Evolutionary conservation across 2,797 vertebrate species (phyloP), one percentile per base, ranked within the genome.

Genomic region (Miichthys miiuy): DNA sequence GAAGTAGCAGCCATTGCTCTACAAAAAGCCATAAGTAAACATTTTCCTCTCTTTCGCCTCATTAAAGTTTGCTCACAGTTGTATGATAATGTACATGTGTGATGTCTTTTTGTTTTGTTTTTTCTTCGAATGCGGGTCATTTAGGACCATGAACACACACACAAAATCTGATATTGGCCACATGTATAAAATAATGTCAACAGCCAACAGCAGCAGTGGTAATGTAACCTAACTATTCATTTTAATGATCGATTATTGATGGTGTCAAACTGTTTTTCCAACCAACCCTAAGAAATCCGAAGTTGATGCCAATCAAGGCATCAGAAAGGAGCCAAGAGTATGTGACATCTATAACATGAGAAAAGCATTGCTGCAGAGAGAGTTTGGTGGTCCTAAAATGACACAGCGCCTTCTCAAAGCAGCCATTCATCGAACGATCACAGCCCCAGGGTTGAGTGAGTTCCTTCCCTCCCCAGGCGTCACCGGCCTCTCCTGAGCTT

Each of bases 401-500:
- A 89, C 87, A 88, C 84, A 18, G 72, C 14, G 69, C 50, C 85
- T 82, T 68, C 85, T 93, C 86, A 91, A 93, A 93, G 92, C 88
- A 60, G 63, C 83, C 89, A 93, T 93, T 94, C 92, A 93, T 92
- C 14, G 46, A 75, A 52, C 16, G 54, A 84, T 89, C 86, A 70
- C 80, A 75, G 72, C 63, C 77, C 72, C 82, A 72, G 91, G 88
- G 91, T 89, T 90, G 92, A 94, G 83, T 50, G 89, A 89, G 89
- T 91, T 92, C 89, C 87, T 90, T 81, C 92, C 79, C 90, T 86
- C 90, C 83, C 83, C 77, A 88, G 84, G 92, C 91, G 81, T 83
- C 87, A 86, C 86, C 66, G 79, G 81, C 90, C 88, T 88, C 89
- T 91, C 90, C 90, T 92, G 88, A 92, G 88, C 86, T 54, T 85